Conservation (phyloP, 2,113 vertebrate genomes). For the Emydocephalus ijimae region DNA sequence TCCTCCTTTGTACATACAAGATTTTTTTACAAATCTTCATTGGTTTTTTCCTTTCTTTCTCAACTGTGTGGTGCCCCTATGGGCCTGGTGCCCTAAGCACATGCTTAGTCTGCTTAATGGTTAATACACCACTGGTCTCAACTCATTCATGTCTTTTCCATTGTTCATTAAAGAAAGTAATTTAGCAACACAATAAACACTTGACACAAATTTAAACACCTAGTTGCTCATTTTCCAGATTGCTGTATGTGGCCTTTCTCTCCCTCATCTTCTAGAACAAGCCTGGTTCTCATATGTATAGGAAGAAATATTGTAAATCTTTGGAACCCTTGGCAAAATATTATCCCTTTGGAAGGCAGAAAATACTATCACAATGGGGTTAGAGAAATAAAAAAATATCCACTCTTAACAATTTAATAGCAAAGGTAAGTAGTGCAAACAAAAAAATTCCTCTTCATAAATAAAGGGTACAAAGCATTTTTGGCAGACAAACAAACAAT, state of each 20-base stretch:
- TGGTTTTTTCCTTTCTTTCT: no score
- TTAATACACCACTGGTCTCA: not conserved
- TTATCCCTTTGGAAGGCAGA: not conserved
- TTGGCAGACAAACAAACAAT: not conserved
- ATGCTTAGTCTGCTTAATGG: no score
- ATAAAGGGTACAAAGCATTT: constrained; percentile 20
- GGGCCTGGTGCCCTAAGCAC: no score
- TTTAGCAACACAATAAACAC: not conserved
- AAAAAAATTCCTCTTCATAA: constrained; percentile 43
- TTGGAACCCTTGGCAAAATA: not conserved
- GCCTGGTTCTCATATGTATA: not conserved
- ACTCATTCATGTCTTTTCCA: not conserved
- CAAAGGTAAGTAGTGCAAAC: constrained; percentile 53
- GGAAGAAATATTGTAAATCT: not conserved
- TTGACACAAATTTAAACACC: not conserved
- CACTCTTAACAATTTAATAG: constrained; percentile 25
- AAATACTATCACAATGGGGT: not conserved
- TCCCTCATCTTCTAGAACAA: not conserved
- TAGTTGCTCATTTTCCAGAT: not conserved
- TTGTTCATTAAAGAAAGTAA: not conserved
- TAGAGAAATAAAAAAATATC: constrained; percentile 4
- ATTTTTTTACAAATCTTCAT: no score
- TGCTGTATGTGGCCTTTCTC: not conserved
- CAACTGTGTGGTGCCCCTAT: no score
- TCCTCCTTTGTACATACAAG: no score